These are phyloP conservation scores for Cryptocheilus praepositus DNA, from an alignment of 2,888 invertebrate genomes.

Conservation along the genomic window DNA sequence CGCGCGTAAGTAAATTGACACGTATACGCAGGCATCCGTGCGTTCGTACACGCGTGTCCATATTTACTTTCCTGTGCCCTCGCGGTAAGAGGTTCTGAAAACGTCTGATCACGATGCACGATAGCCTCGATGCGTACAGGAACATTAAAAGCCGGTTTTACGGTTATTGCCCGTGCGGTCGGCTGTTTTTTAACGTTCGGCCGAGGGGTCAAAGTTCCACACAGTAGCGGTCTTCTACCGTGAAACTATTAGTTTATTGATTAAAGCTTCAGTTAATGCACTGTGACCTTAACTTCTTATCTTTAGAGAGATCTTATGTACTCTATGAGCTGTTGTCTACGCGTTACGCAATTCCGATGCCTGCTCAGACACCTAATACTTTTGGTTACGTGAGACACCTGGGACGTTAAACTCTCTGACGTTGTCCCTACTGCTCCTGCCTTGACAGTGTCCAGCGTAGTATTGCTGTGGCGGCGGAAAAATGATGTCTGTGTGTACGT, in stretches of 20 bases:
- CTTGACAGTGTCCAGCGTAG: too few species aligned
- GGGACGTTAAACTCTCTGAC: too few species aligned
- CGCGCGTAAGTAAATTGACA: too few species aligned
- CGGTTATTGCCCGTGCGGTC: constrained; percentile 54
- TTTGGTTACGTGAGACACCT: too few species aligned
- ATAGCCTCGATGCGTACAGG: constrained; percentile 55
- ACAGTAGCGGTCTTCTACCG: constrained; percentile 54
- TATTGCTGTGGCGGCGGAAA: too few species aligned
- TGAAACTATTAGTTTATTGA: constrained; percentile 57
- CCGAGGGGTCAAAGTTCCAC: constrained; percentile 54
- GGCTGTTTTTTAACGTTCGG: constrained; percentile 38
- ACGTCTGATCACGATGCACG: constrained; percentile 58
- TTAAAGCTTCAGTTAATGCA: constrained; percentile 47
- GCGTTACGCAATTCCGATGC: too few species aligned
- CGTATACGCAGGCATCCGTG: too few species aligned
- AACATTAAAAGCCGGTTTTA: constrained; percentile 65
- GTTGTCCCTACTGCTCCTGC: too few species aligned
- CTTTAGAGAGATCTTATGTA: constrained; percentile 31
- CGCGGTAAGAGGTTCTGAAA: constrained; percentile 57
- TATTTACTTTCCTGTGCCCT: constrained; percentile 26
- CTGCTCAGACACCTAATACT: too few species aligned
- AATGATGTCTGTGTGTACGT: too few species aligned
- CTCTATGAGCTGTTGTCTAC: too few species aligned
- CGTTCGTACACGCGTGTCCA: too few species aligned
- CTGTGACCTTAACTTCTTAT: constrained; percentile 44